These are phyloP conservation scores for Zaprionus bogoriensis DNA, from an alignment of 2,888 invertebrate genomes.

Conservation along the genomic window DNA sequence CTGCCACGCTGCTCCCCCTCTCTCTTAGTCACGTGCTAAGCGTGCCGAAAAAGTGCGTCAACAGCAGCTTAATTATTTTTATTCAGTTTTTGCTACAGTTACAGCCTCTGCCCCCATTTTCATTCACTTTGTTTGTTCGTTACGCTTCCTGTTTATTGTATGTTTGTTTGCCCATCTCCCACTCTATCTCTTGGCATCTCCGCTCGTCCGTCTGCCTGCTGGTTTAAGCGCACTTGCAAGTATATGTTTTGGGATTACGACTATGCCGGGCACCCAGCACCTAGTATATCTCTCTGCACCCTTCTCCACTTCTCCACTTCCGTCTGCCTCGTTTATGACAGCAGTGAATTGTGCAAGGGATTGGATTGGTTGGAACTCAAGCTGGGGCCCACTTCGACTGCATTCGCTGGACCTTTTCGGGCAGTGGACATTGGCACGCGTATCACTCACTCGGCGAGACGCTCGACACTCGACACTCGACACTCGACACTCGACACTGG, in stretches of 20 bases:
- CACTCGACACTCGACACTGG: neutral
- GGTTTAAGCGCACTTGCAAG: constrained; percentile 65
- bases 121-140: constrained; percentile 57
- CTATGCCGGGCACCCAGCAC: constrained; percentile 20
- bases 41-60: constrained; percentile 74
- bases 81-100: constrained; percentile 53
- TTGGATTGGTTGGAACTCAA: constrained; percentile 20
- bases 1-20: neutral
- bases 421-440: constrained; percentile 14
- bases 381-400: neutral
- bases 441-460: constrained; percentile 41
- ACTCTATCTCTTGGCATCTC: neutral
- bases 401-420: constrained; percentile 13
- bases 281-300: neutral
- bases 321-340: constrained; percentile 16
- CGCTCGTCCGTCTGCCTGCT: constrained; percentile 33
- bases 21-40: constrained; percentile 61
- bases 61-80: constrained; percentile 76
- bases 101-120: constrained; percentile 7
- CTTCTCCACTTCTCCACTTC: neutral
- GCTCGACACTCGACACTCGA: neutral
- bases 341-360: constrained; percentile 30
- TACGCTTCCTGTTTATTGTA: constrained; percentile 67
- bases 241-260: constrained; percentile 73
- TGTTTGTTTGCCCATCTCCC: constrained; percentile 29